Percentiles rank a stretch among this genome's conserved stretches.
These are phyloP conservation scores for Sesia apiformis DNA, from an alignment of 2,888 invertebrate species.

Conservation along the genomic window DNA sequence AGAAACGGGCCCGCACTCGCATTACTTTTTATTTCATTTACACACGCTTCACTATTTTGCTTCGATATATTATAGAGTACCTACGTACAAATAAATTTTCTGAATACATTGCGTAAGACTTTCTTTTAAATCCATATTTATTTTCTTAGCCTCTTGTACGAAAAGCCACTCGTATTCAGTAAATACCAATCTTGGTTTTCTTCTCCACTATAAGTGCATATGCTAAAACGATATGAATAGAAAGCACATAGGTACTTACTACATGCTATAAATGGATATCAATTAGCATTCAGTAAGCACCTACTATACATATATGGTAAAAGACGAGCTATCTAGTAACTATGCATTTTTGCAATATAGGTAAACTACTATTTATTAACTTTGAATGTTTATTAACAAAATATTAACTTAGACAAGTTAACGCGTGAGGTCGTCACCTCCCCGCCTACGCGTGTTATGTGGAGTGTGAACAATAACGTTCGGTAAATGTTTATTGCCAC, in stretches of 20 bases:
- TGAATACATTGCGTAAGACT: background rate
- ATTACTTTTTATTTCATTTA: slow-evolving; percentile 25
- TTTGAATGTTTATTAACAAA: no score
- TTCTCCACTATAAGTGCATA: background rate
- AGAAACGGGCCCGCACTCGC: slow-evolving; percentile 38
- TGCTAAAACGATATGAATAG: background rate
- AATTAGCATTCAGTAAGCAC: background rate
- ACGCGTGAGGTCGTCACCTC: no score
- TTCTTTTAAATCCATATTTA: background rate
- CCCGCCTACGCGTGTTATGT: no score
- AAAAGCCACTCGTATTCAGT: background rate
- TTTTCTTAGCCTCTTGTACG: no score
- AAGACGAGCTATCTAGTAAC: no score
- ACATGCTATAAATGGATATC: background rate
- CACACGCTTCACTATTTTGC: slow-evolving; percentile 14
- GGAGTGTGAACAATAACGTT: no score
- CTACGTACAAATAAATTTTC: background rate
- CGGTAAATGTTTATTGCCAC: no score
- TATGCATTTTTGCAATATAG: no score
- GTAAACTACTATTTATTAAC: no score
- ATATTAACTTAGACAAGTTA: no score
- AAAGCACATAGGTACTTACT: background rate
- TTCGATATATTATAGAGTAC: background rate
- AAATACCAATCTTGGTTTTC: background rate
- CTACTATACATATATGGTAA: background rate